phyloP scores from a whole-genome alignment of 2,113 vertebrate species.

The Anarrhichthys ocellatus region DNA sequence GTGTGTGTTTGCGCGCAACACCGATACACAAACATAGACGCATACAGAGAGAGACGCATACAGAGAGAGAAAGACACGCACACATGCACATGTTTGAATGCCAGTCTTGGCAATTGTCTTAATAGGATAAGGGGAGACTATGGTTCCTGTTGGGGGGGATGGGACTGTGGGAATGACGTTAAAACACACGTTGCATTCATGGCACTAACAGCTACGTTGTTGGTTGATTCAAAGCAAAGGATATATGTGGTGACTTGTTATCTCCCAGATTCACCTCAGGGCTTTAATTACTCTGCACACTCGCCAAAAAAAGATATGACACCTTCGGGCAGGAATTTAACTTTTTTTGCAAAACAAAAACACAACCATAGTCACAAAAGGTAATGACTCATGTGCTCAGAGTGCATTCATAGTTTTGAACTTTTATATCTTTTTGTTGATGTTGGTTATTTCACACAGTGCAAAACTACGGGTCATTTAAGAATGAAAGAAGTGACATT shows the following conservation, averaged over 20 bases:
- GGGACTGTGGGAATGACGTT: slow-evolving; percentile 81
- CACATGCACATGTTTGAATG: slow-evolving; percentile 70
- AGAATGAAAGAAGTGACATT: slow-evolving; percentile 30
- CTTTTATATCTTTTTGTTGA: neutral
- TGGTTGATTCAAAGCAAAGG: slow-evolving; percentile 47
- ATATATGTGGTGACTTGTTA: slow-evolving; percentile 48
- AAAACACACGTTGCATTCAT: slow-evolving; percentile 72
- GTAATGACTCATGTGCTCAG: neutral
- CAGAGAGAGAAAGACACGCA: neutral
- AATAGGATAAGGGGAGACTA: slow-evolving; percentile 79
- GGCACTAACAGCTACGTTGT: slow-evolving; percentile 40
- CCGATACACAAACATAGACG: neutral
- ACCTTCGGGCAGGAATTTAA: neutral
- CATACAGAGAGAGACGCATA: neutral
- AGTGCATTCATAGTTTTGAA: neutral
- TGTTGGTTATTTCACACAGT: slow-evolving; percentile 24
- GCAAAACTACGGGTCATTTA: slow-evolving; percentile 20
- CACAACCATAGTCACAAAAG: neutral
- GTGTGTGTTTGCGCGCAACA: too few relatives aligned
- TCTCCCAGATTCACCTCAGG: slow-evolving; percentile 22
- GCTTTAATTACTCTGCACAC: slow-evolving; percentile 19
- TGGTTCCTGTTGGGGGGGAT: slow-evolving; percentile 81
- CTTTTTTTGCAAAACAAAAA: slow-evolving; percentile 5
- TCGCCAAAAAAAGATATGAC: slow-evolving; percentile 16
- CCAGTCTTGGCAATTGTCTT: slow-evolving; percentile 81